A percentile compares a stretch with the other conserved stretches of the same genome.
These are phyloP conservation scores for Dasypogon diadema DNA, from an alignment of 2,888 invertebrate species.

Conservation along the genomic window DNA sequence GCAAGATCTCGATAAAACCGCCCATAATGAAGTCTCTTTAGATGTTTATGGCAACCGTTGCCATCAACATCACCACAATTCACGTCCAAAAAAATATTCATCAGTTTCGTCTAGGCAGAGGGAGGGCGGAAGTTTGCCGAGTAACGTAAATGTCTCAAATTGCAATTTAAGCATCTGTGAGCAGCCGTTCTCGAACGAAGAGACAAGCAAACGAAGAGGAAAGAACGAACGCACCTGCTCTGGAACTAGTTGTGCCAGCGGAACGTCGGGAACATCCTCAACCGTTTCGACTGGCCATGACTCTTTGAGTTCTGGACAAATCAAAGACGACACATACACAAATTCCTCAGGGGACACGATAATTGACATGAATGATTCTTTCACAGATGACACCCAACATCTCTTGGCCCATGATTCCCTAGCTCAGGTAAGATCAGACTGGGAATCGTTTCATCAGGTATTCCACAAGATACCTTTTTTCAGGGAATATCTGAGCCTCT, in stretches of 20 bases:
- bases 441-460: not conserved
- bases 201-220: slow-evolving; percentile 50
- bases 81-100: slow-evolving; percentile 66
- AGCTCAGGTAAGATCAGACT: slow-evolving; percentile 47
- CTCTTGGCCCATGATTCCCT: slow-evolving; percentile 54
- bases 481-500: slow-evolving; percentile 40
- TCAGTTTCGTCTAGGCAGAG: slow-evolving; percentile 71
- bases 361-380: slow-evolving; percentile 68
- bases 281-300: slow-evolving; percentile 45
- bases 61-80: slow-evolving; percentile 64
- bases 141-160: slow-evolving; percentile 71
- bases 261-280: slow-evolving; percentile 48
- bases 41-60: slow-evolving; percentile 62
- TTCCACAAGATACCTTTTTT: slow-evolving; percentile 9
- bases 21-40: slow-evolving; percentile 63
- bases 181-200: slow-evolving; percentile 59
- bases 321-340: slow-evolving; percentile 32
- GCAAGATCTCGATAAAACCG: slow-evolving; percentile 73
- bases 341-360: slow-evolving; percentile 65
- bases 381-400: slow-evolving; percentile 59
- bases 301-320: slow-evolving; percentile 43
- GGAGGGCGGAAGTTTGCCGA: slow-evolving; percentile 76
- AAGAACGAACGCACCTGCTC: slow-evolving; percentile 53
- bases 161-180: slow-evolving; percentile 59
- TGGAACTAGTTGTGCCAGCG: slow-evolving; percentile 39